Evolutionary conservation across 2,113 vertebrate species (phyloP), one percentile per base, ranked within the genome.

Genomic region (Nettapus auritus): DNA sequence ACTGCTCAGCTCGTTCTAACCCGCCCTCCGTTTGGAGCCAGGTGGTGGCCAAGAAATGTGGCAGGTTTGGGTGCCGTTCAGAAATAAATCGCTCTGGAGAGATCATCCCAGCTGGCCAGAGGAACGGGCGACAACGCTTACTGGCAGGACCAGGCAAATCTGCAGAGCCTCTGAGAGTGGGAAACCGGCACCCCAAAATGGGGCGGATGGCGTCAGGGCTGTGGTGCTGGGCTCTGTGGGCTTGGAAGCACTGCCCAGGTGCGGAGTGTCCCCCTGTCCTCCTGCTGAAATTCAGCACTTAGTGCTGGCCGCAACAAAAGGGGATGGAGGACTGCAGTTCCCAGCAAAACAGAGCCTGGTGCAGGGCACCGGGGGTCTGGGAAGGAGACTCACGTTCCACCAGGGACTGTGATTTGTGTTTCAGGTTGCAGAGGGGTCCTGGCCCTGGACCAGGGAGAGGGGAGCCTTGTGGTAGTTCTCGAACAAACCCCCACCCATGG

Each of bases 41-140:
- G 50, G 62, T 76, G 67, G 79, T 89, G 62, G 33, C 71, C 40
- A 66, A 95, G 70, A 86, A 73, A 76, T 78, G 78, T 79, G 62
- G n/a, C 77, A 68, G 40, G 38, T 89, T 87, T 91, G 80, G 62
- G 87, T 93, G 73, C 56, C 6, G 2, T 85, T 92, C 53, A 79
- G 62, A 93, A 91, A 82, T 62, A 82, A 94, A 73, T 92, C 31
- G 5, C 33, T 25, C n/a, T 28, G 53, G 36, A 25, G 6, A 74
- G 33, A 36, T 19, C 68, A 60, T 88, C 63, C 42, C 38, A 40
- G 26, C 73, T 53, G 31, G 53, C 50, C 11, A 28, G 71, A 82
- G 88, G 52, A 74, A 55, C 26, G 82, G 50, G 59, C 59, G 88
- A 90, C 34, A 50, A 57, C 82, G 66, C 18, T 77, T 77, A 23